These are phyloP conservation scores for Stomatorhinus ivindoensis DNA, from an alignment of 2,113 vertebrate species.

Conservation along the genomic window DNA sequence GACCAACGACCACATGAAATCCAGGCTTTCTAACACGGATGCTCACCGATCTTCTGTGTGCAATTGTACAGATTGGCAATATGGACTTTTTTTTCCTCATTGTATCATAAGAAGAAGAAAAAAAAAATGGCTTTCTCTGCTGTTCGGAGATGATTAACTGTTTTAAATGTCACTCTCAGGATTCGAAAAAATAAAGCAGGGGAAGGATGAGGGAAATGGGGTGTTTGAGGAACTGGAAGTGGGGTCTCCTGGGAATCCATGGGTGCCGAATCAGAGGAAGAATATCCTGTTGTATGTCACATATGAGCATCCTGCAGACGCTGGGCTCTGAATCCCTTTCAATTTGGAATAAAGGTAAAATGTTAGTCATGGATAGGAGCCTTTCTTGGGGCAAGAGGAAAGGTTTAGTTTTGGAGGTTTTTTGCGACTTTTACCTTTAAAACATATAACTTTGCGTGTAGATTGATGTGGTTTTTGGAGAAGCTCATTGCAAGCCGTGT, in stretches of 20 bases:
- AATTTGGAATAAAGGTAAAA: conserved; percentile 17
- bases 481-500: not conserved
- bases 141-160: conserved; percentile 82
- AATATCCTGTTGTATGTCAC: not conserved
- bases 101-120: conserved; percentile 73
- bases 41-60: conserved; percentile 62
- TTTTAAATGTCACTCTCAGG: conserved; percentile 96
- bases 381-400: not conserved
- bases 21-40: conserved; percentile 70
- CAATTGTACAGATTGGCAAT: conserved; percentile 74
- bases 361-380: not conserved
- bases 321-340: conserved; percentile 39
- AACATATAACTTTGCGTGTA: conserved; percentile 7
- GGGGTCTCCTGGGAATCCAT: not conserved
- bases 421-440: not conserved
- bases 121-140: conserved; percentile 67
- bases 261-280: not conserved
- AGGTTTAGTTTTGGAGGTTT: conserved; percentile 1
- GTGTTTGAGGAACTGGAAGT: not conserved
- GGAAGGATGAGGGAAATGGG: conserved; percentile 45
- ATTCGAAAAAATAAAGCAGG: conserved; percentile 77
- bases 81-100: conserved; percentile 69
- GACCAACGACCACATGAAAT: conserved; percentile 16
- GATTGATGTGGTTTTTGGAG: not conserved
- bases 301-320: not conserved